Conservation (phyloP, 2,888 invertebrate genomes). For the Drosophila ezoana region DNA sequence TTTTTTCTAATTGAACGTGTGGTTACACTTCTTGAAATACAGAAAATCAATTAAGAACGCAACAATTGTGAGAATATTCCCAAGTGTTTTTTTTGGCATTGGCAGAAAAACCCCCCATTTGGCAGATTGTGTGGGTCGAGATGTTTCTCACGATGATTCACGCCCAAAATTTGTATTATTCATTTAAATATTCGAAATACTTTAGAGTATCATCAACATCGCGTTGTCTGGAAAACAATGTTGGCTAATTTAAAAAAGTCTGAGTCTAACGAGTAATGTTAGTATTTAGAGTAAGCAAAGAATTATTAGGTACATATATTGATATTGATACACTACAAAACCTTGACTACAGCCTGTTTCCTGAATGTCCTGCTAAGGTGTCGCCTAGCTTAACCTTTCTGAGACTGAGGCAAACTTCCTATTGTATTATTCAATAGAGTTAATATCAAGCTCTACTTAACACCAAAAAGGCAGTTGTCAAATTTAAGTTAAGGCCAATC, state of each 20-base stretch:
- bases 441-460: too few species aligned
- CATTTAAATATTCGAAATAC: slow-evolving; percentile 1
- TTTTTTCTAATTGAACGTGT: slow-evolving; percentile 4
- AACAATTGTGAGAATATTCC: slow-evolving; percentile 13
- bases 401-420: too few species aligned
- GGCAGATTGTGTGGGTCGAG: not conserved
- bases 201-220: not conserved
- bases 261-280: not conserved
- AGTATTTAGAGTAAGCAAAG: not conserved
- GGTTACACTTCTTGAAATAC: slow-evolving; percentile 9
- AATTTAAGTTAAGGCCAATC: too few species aligned
- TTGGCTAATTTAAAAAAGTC: slow-evolving; percentile 2
- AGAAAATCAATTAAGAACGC: slow-evolving; percentile 20
- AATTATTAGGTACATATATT: not conserved
- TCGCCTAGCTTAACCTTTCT: too few species aligned
- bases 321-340: not conserved
- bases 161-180: not conserved
- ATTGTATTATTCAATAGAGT: too few species aligned
- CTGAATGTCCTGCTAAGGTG: too few species aligned
- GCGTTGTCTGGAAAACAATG: not conserved
- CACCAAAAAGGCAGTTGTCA: too few species aligned
- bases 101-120: slow-evolving; percentile 3
- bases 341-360: too few species aligned
- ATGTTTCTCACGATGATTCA: slow-evolving; percentile 20
- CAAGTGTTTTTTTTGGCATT: slow-evolving; percentile 21